These are phyloP conservation scores for Sinocyclocheilus anshuiensis DNA, from an alignment of 2,113 vertebrate species.

Conservation along the genomic window DNA sequence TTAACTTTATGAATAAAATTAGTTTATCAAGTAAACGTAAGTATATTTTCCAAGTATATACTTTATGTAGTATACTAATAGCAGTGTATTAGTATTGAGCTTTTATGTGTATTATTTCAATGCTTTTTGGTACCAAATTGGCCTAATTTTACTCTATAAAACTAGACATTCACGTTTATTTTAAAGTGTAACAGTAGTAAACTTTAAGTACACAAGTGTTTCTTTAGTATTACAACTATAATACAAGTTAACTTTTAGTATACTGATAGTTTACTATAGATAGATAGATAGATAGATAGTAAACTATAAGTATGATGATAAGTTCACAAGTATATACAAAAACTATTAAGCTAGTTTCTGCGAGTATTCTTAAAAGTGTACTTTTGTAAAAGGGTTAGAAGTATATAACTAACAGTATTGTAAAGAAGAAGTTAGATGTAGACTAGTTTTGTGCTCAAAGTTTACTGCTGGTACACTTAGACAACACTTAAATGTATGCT, in stretches of 20 bases:
- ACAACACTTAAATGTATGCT: no score
- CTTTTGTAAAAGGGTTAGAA: no score
- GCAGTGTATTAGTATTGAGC: background rate
- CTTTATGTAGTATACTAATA: background rate
- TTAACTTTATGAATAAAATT: no score
- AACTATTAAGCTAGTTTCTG: no score
- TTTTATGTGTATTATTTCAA: background rate
- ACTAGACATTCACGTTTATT: background rate
- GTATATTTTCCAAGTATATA: background rate
- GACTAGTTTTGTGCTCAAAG: no score
- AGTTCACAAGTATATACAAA: no score
- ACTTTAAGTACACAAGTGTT: background rate
- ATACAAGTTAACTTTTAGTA: background rate
- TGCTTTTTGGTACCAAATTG: background rate
- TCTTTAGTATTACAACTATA: background rate
- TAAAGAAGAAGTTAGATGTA: no score
- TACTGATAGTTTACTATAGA: background rate
- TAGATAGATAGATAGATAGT: no score
- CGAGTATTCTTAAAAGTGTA: no score
- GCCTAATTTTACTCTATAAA: background rate
- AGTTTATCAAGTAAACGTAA: background rate
- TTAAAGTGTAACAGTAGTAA: background rate
- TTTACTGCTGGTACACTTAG: no score
- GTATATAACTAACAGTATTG: no score
- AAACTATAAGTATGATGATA: no score